Base-by-base conservation (phyloP, 92 coral and sea anemone species). In the Actinostola sp. region DNA sequence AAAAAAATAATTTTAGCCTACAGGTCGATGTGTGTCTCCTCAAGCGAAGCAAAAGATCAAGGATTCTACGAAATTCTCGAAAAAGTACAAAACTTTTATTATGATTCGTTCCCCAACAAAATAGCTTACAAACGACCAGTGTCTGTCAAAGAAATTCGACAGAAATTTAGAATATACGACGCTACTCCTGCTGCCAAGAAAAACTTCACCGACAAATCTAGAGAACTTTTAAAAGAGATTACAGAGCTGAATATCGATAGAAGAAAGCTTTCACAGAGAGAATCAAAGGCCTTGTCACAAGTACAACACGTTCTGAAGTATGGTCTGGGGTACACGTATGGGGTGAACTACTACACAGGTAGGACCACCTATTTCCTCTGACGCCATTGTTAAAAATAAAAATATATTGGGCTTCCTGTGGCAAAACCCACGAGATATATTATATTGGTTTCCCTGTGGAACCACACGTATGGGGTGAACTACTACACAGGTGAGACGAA, bases 281-380 rank as follows among this genome's bases (percentile, higher is more conserved):
- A 84, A 56, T 75, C 84, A 11, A 71, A 75, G 44, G 72, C 82
- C 11, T 41, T 84, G 23, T 68, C 84, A 9, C 89, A 84, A 33
- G 69, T 73, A 26, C 51, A 63, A 38, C 72, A 50, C 9, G 46
- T 56, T 25, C 51, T 84, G 19, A 78, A 78, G 39, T 77, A 77
- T 66, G 60, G 58, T 36, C 79, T 77, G 19, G 84, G 84, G 13
- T 29, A 75, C 15, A n/a, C 28, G 2, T 84, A 84, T 20, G 73
- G 70, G 21, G 58, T 50, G 8, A 77, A 84, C 24, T 84, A 77
- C 45, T 84, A 84, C 42, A 60, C 81, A 63, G 81, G 81, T 75
- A 63, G 14, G 61, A 59, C n/a, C n/a, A n/a, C n/a, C n/a, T n/a
- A n/a, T n/a, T n/a, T n/a, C n/a, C n/a, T n/a, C n/a, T n/a, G n/a